Evolutionary conservation across 1,140 invertebrate genomes (phyloP), one percentile per base, ranked within the genome.

Genomic region (Heliothis virescens): DNA sequence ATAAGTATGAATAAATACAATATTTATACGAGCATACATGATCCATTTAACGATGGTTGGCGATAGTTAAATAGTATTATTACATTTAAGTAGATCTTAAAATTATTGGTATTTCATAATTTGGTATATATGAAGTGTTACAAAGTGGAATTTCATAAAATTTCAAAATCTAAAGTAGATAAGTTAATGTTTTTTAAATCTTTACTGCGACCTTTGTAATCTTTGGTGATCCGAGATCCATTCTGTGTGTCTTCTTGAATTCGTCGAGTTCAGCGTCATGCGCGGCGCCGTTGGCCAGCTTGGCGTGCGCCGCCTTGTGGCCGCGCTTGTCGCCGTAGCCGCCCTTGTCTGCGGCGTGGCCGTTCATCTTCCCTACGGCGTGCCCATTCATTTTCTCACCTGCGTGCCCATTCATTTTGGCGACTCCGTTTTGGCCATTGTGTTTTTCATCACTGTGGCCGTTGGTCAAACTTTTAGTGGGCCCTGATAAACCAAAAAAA

Each of bases 201-300:
- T 93, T 93, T 83, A 94, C 83, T 78, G 93, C 92, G 77, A 93
- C 91, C 87, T 93, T 94, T 81, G 85, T 86, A 82, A 93, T 93
- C 91, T 93, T 94, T 90, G 92, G 92, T 90, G 92, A 85, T 63
- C 86, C 81, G 84, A 91, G 85, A 88, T 91, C 87, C 52, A 87
- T 84, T 77, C 85, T 85, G 80, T 88, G 86, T 57, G 59, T 83
- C 63, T 84, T 88, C 79, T 88, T 86, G 79, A 82, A 88, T 53
- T 85, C 81, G 34, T 82, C 79, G 34, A 90, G 48, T 29, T 90
- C 88, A 3, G 62, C 60, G 48, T 84, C 80, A 47, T 85, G 85
- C 1, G 75, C 75, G 13, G 71, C 60, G n/a, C 82, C 80, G 11
- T 85, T 86, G 29, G 18, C 41, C 57, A 63, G 69, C 47, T 81